Base-by-base conservation (phyloP, 2,113 vertebrate genomes). In the Aphelocoma coerulescens region DNA sequence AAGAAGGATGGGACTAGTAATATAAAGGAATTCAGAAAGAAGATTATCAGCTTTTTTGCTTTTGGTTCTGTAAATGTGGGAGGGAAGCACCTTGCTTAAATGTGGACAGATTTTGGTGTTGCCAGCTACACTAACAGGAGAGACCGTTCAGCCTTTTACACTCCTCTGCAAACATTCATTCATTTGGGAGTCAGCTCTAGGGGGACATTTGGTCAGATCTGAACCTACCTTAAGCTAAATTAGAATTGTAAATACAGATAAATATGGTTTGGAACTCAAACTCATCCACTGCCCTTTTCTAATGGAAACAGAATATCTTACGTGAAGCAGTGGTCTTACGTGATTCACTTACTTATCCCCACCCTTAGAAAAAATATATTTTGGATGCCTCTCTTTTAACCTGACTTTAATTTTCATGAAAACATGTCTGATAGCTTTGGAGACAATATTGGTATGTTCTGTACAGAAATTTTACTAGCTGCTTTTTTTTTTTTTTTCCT, bases 361-460 rank as follows among this genome's bases (percentile, higher is more conserved):
- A 93, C 74, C 69, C 94, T 61, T 79, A 95, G 78, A 65, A 89
- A 92, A 95, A 95, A 82, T 68, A 78, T 65, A 78, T 95, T 89
- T 95, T 96, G 95, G 91, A 94, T 85, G 91, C 37, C 78, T 95
- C 28, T 85, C 66, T 82, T 67, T 92, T 93, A 96, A 95, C 93
- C 94, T 95, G 89, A 89, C 87, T 95, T 87, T 52, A 95, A 85
- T 96, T 94, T 95, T 96, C 48, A 79, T 65, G 69, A 92, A 97
- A 89, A 95, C 69, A 92, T 63, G 77, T 95, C 89, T 95, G 94
- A 96, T 94, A 89, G 30, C 52, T 95, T 97, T 96, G 89, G 93
- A 96, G 95, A 85, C 57, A 89, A 85, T 97, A 69, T 86, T 84
- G 89, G 73, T 93, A 79, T 94, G 85, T 85, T 91, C 78, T 85